These are phyloP conservation scores for Mus pahari DNA, from an alignment of 2,113 vertebrate species.

Conservation along the genomic window DNA sequence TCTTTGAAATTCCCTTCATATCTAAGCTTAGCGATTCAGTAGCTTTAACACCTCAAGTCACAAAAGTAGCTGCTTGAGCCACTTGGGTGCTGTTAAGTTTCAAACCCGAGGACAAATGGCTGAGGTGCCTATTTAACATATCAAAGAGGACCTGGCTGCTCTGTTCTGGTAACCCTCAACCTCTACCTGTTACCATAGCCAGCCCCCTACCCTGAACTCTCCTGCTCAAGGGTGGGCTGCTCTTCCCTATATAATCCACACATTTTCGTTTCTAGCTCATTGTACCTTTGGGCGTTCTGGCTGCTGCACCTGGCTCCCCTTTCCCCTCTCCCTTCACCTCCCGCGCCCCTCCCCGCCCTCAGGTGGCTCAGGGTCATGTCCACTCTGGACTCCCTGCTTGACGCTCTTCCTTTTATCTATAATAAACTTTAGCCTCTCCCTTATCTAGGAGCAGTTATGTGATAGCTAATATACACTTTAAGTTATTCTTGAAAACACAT, in stretches of 20 bases:
- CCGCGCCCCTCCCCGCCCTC: fast-evolving
- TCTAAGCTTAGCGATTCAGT: neutral
- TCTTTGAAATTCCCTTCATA: neutral
- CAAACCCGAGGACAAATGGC: neutral
- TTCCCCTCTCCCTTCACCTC: too few relatives aligned
- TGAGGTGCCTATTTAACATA: neutral
- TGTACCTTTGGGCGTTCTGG: neutral
- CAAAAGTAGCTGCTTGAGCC: neutral
- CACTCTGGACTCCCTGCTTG: neutral
- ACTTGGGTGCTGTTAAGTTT: neutral
- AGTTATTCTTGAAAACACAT: constrained; percentile 50
- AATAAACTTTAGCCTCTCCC: neutral
- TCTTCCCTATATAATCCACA: neutral
- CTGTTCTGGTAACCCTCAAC: neutral
- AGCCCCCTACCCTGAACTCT: neutral
- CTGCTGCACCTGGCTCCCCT: neutral
- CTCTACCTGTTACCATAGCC: neutral
- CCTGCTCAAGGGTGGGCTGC: neutral
- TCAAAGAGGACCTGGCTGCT: neutral
- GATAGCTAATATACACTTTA: neutral
- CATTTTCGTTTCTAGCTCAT: neutral
- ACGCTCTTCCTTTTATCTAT: neutral
- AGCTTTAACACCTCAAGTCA: neutral
- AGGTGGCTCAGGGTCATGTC: neutral
- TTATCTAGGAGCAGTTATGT: neutral